Evolutionary conservation across 2,113 vertebrate genomes (phyloP).

Genomic region (Stegastes partitus): DNA sequence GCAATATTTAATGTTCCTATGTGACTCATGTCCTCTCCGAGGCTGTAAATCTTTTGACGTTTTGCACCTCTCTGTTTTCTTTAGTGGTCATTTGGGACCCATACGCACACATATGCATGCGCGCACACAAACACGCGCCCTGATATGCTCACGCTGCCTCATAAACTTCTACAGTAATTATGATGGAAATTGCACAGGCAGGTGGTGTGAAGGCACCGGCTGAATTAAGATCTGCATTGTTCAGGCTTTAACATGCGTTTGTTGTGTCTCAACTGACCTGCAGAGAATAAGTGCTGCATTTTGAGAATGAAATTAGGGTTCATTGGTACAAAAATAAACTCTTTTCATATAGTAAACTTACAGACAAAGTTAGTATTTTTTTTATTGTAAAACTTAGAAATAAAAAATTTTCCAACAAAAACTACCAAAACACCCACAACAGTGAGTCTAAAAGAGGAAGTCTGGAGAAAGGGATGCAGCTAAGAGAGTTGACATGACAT

Average conservation of each 20-base stretch:
- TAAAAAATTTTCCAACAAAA: no score
- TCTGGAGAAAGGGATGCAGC: no score
- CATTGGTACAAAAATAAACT: no score
- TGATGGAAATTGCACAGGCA: conserved; percentile 50
- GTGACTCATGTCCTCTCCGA: conserved; percentile 54
- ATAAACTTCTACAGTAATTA: conserved; percentile 63
- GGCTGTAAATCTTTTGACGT: conserved; percentile 56
- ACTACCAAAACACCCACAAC: no score
- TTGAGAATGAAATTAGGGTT: not conserved
- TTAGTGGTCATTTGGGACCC: conserved; percentile 58
- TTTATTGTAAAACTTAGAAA: no score
- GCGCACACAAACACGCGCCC: not conserved
- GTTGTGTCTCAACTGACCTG: not conserved
- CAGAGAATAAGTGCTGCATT: not conserved
- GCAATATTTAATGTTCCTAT: conserved; percentile 57
- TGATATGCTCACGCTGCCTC: conserved; percentile 19
- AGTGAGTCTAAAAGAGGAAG: no score
- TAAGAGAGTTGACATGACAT: not conserved
- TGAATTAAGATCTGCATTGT: conserved; percentile 13
- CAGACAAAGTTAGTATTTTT: no score
- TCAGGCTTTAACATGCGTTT: conserved; percentile 30
- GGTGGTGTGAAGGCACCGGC: conserved; percentile 23
- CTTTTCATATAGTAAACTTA: no score
- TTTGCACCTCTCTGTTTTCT: conserved; percentile 52
- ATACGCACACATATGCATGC: conserved; percentile 9